phyloP scores from a whole-genome alignment of 1,140 invertebrate genomes.

The Berghia stephanieae region DNA sequence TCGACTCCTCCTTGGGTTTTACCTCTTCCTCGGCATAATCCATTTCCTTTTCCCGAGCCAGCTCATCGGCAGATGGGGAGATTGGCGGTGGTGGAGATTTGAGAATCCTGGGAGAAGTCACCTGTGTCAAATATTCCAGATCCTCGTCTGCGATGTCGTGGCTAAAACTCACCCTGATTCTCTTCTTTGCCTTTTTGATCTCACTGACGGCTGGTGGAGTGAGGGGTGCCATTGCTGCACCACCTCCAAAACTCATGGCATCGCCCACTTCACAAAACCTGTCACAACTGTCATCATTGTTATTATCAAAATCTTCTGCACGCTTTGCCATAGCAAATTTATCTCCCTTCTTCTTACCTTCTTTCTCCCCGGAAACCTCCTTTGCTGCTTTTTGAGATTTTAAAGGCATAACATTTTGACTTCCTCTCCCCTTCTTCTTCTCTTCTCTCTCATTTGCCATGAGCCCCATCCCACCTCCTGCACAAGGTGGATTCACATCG shows the following conservation, averaged over 20 bases:
- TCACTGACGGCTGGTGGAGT: background rate
- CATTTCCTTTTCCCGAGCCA: background rate
- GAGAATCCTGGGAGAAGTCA: background rate
- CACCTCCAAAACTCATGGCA: background rate
- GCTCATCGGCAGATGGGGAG: background rate
- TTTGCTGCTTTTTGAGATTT: background rate
- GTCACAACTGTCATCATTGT: background rate
- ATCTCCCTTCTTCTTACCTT: background rate
- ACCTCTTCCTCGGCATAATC: slow-evolving; percentile 15
- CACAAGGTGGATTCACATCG: background rate
- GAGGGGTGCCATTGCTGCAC: background rate
- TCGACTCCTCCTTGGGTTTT: too few species aligned
- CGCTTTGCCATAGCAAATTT: background rate
- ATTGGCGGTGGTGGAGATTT: slow-evolving; percentile 16
- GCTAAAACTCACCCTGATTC: slow-evolving; percentile 28
- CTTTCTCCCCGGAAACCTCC: background rate
- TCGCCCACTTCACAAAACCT: background rate
- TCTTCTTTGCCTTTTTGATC: slow-evolving; percentile 25
- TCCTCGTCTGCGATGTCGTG: slow-evolving; percentile 30
- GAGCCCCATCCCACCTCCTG: background rate
- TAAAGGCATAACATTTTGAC: background rate
- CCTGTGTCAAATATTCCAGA: slow-evolving; percentile 1
- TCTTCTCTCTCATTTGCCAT: background rate
- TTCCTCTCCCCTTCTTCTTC: slow-evolving; percentile 29
- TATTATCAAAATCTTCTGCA: background rate